Base-by-base conservation (phyloP, 2,113 vertebrate species). In the Pelmatolapia mariae region DNA sequence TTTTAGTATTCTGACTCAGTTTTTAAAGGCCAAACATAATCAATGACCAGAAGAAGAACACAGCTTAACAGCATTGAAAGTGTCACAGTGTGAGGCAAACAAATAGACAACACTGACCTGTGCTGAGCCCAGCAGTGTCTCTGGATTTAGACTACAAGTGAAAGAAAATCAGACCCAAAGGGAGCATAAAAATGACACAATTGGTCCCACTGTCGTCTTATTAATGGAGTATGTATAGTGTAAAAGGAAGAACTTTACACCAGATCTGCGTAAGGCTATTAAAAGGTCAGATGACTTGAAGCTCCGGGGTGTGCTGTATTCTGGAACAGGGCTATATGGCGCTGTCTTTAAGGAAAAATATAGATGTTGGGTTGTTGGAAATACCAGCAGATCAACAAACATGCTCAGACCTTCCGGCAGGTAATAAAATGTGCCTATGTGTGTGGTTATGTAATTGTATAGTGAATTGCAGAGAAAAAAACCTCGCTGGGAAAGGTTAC, bases 231-330 rank as follows among this genome's bases (percentile, higher is more conserved):
- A 24, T 26, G 5, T 71, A 16, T 71, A 71, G 12, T 16, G 38
- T 71, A 43, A 71, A 43, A 71, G 38, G 22, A 1, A 15, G 66
- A 71, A 43, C 8, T 43, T 40, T 71, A 71, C 38, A 43, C 38
- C 38, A 8, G 19, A 68, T 22, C n/a, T 1, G 1, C 3, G 7
- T 18, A 16, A 18, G 47, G 47, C 47, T 16, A 50, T 50, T 16
- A 50, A 53, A 53, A 71, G 38, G 12, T 71, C 66, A 7, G 38
- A 47, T 47, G 68, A 73, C 40, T 26, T 45, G 40, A 73, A 73
- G 15, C 40, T 76, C 6, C 0, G 10, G 40, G n/a, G 8, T 45
- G 66, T 45, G 66, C 66, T 22, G 0, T 43, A n/a, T 45, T 71
- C 43, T 47, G 68, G 40, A 73, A 29, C 15, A 26, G 38, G 1